Evolutionary conservation across 2,113 vertebrate genomes (phyloP), one percentile per base, ranked within the genome.

Genomic region (Xiphophorus hellerii): DNA sequence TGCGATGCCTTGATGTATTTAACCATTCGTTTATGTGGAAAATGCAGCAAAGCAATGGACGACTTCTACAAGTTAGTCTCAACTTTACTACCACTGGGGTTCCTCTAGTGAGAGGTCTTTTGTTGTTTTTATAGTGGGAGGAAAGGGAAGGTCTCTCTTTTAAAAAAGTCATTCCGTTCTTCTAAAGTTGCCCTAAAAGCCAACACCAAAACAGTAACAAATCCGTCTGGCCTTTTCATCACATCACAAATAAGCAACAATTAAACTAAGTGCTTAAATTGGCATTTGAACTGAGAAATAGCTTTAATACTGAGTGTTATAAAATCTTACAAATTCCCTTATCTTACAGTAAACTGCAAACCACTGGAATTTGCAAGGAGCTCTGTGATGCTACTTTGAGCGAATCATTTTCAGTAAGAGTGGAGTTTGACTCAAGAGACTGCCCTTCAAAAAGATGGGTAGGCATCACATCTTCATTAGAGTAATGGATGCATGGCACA

Each of bases 1-100:
- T 30, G 68, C 22, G 37, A 44, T 44, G 65, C 74, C 73, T 76
- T 81, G 62, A 20, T 62, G 71, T 27, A 58, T 76, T 29, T 66
- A 78, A 71, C 27, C 25, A 60, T 4, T 5, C 10, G 28, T 31
- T 77, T 62, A 44, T 67, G 33, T 44, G 72, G 73, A 80, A 76
- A 81, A 54, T 29, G 15, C 17, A 76, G 66, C 61, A 62, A 64
- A 12, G 42, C n/a, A 64, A 42, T 5, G 25, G 14, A 44, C 5
- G 3, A 39, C 14, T 70, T 58, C 39, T 20, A 31, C 20, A 42
- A 62, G 14, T 54, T 73, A n/a, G 51, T 80, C 63, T 65, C 5
- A 65, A 35, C 15, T 77, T n/a, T 5, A 76, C 8, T 4, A 69
- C 5, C 51, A 73, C 22, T 29, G 28, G 31, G 63, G 66, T 28